A percentile compares a stretch with the other conserved stretches of the same genome.
Evolutionary conservation across 2,888 invertebrate genomes (phyloP).

Genomic region (Gari tellinella): DNA sequence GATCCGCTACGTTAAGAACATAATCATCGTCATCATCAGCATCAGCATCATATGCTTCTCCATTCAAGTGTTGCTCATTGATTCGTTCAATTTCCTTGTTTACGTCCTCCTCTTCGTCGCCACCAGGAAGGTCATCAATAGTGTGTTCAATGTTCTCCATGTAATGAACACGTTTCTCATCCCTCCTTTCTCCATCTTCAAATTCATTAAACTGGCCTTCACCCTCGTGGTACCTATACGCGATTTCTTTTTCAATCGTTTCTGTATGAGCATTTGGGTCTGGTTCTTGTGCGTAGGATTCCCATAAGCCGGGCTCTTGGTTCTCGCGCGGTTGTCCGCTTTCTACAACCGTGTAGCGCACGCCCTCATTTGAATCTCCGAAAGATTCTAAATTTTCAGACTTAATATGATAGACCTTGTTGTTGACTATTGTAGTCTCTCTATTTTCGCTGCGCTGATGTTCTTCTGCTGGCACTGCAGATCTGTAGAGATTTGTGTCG

Average conservation of each 20-base stretch:
- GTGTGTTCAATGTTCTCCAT: conserved; percentile 13
- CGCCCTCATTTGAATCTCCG: not conserved
- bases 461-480: not conserved
- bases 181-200: not conserved
- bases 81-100: conserved; percentile 1
- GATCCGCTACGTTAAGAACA: not conserved
- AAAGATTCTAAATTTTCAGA: conserved; percentile 14
- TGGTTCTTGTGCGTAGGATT: conserved; percentile 30
- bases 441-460: conserved; percentile 5
- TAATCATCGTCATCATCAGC: not conserved
- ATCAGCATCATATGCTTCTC: not conserved
- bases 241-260: conserved; percentile 16
- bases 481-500: not conserved
- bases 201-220: not conserved
- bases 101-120: not conserved
- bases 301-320: conserved; percentile 27
- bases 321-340: not conserved
- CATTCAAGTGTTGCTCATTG: not conserved
- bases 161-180: conserved; percentile 8
- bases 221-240: conserved; percentile 29
- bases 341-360: not conserved
- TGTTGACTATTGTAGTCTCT: not conserved
- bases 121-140: not conserved
- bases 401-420: conserved; percentile 31
- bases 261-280: conserved; percentile 5